Base-by-base conservation (phyloP, 1,140 invertebrate species). In the Polypedilum vanderplanki region DNA sequence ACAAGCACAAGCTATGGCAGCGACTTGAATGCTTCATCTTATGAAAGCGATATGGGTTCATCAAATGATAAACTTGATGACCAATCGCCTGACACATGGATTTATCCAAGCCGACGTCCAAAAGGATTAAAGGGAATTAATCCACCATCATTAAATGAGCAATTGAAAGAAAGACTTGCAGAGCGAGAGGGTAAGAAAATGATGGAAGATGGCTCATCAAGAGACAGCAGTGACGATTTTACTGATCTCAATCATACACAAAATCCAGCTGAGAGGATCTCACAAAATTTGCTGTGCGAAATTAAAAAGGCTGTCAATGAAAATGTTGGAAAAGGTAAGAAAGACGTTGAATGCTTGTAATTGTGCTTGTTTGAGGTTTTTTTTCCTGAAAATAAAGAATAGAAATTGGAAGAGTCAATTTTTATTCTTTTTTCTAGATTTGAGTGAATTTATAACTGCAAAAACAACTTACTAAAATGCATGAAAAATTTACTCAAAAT, bases 281-380 rank as follows among this genome's bases (percentile, higher is more conserved):
- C 90, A 78, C 90, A 92, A 85, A 89, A 90, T 82, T 85, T 93
- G 76, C 88, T 91, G 74, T 91, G 93, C 80, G 91, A 93, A 85
- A 93, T 93, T 78, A 86, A 91, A 77, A 90, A 91, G 83, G 91
- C 91, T 78, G 91, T 94, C 77, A 92, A 88, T 80, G 90, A 93
- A 81, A 91, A 91, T 75, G 92, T 92, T 86, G 89, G 90, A 77
- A 87, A 90, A 90, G 90, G 90, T 91, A 85, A 84, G 79, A 67
- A 73, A 67, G 65, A 74, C 64, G 41, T 75, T 73, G 46, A 73
- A 15, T 74, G 41, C 73, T 73, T 74, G 41, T 75, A 65, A 65
- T 64, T 74, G 73, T 73, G 73, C 73, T 73, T 75, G 24, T 7
- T 46, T 41, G 40, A 18, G 40, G 18, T 20, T 57, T 12, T 33